Evolutionary conservation across 2,113 vertebrate species (phyloP).

Genomic region (Nettapus auritus): DNA sequence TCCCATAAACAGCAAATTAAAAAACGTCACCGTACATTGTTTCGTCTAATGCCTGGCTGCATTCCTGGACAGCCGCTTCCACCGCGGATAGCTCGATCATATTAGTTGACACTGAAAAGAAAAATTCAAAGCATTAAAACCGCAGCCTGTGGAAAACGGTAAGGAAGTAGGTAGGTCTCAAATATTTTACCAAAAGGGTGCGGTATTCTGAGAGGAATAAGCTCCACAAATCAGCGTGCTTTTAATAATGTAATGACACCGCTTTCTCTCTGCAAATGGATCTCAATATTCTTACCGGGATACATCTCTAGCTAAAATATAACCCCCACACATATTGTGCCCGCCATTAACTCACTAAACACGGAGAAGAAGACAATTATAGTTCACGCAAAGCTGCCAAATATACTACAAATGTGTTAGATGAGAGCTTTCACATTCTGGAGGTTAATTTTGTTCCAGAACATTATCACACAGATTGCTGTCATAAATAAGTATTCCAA

Average conservation of each 20-base stretch:
- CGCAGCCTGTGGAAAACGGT: not conserved
- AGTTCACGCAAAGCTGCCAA: not conserved
- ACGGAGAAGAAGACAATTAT: not conserved
- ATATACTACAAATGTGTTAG: not conserved
- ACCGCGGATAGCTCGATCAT: slow-evolving; percentile 90
- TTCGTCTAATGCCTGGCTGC: slow-evolving; percentile 89
- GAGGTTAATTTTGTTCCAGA: slow-evolving; percentile 12
- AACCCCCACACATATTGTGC: not conserved
- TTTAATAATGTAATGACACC: not conserved
- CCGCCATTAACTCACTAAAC: not conserved
- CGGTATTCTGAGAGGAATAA: not conserved
- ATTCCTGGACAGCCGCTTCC: slow-evolving; percentile 92
- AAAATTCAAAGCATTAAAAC: slow-evolving; percentile 6
- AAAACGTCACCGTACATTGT: slow-evolving; percentile 80
- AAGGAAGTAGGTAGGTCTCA: not conserved
- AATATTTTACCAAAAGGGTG: not conserved
- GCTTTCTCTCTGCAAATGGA: not conserved
- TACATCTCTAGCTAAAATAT: not conserved
- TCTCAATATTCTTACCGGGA: not conserved
- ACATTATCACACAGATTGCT: not conserved
- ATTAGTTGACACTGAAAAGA: slow-evolving; percentile 87
- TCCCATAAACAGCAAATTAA: not conserved
- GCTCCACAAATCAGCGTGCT: not conserved
- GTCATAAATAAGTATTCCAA: not conserved
- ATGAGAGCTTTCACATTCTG: not conserved